Conservation (phyloP, 2,888 invertebrate genomes). For the Euproctis similis region DNA sequence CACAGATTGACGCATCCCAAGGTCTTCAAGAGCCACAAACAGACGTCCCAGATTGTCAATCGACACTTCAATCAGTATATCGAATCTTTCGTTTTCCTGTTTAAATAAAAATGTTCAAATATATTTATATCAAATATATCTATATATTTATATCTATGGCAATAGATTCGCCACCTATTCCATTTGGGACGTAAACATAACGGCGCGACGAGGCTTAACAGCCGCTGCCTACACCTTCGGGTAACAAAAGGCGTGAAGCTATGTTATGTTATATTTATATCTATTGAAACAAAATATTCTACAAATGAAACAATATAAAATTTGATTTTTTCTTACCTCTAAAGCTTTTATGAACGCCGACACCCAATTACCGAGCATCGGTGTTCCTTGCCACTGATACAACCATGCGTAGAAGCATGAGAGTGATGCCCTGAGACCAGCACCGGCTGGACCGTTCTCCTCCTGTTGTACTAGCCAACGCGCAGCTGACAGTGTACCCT, state of each 20-base stretch:
- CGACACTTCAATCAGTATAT: constrained; percentile 77
- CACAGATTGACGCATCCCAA: constrained; percentile 68
- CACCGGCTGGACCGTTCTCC: constrained; percentile 56
- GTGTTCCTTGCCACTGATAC: constrained; percentile 76
- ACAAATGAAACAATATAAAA: no score
- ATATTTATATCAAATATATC: no score
- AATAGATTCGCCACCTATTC: no score
- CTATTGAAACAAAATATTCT: no score
- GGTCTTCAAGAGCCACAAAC: constrained; percentile 71
- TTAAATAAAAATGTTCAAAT: neutral
- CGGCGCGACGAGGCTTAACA: no score
- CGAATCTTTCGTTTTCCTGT: constrained; percentile 69
- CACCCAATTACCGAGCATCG: constrained; percentile 80
- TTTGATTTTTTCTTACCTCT: constrained; percentile 44
- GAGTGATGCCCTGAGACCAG: constrained; percentile 77
- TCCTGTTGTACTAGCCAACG: constrained; percentile 59
- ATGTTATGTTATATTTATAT: no score
- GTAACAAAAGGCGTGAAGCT: no score
- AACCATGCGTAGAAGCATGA: constrained; percentile 82
- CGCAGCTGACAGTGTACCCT: constrained; percentile 40
- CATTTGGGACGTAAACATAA: no score
- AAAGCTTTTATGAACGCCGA: constrained; percentile 79
- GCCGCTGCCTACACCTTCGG: no score
- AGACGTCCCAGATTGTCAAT: constrained; percentile 76
- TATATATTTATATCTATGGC: no score